phyloP scores from a whole-genome alignment of 2,888 invertebrate genomes.

The Leistus spinibarbis region DNA sequence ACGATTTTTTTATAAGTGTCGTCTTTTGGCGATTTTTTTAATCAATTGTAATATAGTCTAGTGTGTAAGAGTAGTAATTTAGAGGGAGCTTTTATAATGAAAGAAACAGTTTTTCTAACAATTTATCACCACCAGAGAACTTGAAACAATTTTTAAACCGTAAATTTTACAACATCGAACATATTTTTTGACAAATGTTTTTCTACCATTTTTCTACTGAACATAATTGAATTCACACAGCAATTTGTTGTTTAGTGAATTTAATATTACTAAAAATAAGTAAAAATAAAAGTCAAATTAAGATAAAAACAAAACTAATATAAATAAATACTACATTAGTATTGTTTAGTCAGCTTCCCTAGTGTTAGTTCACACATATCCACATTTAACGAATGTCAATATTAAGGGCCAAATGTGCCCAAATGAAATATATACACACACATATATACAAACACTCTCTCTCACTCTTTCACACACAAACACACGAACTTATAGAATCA shows the following conservation, averaged over 20 bases:
- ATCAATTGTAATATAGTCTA: constrained; percentile 57
- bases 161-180: not conserved
- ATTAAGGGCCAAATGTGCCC: not conserved
- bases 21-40: constrained; percentile 54
- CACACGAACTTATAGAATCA: constrained; percentile 1
- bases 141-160: not conserved
- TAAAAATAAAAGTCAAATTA: not conserved
- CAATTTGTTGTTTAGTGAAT: not conserved
- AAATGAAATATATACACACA: not conserved
- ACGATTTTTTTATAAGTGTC: constrained; percentile 55
- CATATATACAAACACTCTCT: not conserved
- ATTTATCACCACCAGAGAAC: constrained; percentile 41
- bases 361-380: constrained; percentile 30
- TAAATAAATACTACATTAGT: constrained; percentile 29
- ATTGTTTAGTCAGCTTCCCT: constrained; percentile 35
- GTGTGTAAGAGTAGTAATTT: constrained; percentile 52
- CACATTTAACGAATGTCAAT: constrained; percentile 24
- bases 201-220: constrained; percentile 17
- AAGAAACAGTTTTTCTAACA: constrained; percentile 44
- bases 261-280: not conserved
- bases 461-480: not conserved
- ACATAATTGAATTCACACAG: constrained; percentile 24
- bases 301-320: not conserved
- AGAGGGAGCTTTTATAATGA: constrained; percentile 41
- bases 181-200: not conserved